These are phyloP conservation scores for Schizaphis graminum DNA, from an alignment of 2,888 invertebrate genomes.

Conservation along the genomic window DNA sequence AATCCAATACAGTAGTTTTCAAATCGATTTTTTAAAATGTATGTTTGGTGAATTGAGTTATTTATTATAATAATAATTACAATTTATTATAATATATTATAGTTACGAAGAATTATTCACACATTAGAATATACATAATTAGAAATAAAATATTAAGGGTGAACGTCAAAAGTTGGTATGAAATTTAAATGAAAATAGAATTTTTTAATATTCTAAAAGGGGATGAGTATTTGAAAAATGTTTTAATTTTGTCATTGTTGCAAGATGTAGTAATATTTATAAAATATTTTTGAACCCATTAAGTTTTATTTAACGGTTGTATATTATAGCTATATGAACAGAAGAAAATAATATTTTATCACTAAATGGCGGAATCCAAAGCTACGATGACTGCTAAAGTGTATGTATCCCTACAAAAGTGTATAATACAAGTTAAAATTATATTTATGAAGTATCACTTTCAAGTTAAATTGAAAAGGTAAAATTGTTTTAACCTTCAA, in stretches of 20 bases:
- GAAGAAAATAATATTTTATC: conserved; percentile 11
- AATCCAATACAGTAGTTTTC: background rate
- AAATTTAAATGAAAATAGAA: conserved; percentile 8
- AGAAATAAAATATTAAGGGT: background rate
- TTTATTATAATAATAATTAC: background rate
- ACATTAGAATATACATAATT: background rate
- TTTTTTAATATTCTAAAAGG: conserved; percentile 20
- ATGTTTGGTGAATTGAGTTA: background rate
- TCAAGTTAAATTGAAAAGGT: conserved; percentile 37
- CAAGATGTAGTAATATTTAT: conserved; percentile 30
- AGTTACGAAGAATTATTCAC: background rate
- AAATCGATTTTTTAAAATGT: background rate
- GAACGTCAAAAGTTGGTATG: background rate
- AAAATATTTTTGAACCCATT: background rate
- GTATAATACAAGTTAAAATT: conserved; percentile 7
- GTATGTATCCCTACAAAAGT: background rate
- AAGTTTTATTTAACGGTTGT: background rate
- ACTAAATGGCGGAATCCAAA: background rate
- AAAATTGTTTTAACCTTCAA: conserved; percentile 41
- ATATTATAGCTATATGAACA: background rate
- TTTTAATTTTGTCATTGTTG: conserved; percentile 1
- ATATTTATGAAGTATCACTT: conserved; percentile 21
- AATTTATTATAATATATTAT: background rate
- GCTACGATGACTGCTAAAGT: background rate
- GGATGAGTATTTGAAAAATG: background rate